These are phyloP conservation scores for Oligia latruncula DNA, from an alignment of 2,888 invertebrate genomes.

Conservation along the genomic window DNA sequence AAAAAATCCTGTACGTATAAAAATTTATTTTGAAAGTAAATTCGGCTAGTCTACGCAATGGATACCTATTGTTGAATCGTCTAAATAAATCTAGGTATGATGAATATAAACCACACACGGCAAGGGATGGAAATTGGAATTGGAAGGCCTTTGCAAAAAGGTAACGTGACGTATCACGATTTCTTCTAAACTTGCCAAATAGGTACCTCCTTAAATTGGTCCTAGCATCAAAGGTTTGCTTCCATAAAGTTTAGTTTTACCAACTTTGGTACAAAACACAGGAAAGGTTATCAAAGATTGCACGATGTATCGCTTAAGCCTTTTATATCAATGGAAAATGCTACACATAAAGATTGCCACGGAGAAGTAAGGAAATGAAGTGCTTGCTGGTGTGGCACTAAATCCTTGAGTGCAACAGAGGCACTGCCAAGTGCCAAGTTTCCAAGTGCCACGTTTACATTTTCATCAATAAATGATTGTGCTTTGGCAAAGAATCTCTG, in stretches of 20 bases:
- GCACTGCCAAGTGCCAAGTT: too few relatives aligned
- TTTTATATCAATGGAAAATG: constrained; percentile 19
- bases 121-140: neutral
- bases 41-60: neutral
- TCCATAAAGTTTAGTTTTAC: neutral
- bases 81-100: neutral
- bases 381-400: neutral
- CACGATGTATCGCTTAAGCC: constrained; percentile 35
- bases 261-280: neutral
- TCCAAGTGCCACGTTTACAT: neutral
- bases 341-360: neutral
- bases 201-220: neutral
- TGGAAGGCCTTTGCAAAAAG: neutral
- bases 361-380: neutral
- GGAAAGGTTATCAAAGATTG: constrained; percentile 20
- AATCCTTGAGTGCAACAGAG: neutral
- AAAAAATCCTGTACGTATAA: too few relatives aligned
- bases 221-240: neutral
- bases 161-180: neutral
- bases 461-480: neutral
- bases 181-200: neutral
- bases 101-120: neutral
- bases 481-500: neutral
- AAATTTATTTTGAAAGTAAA: too few relatives aligned
- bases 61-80: neutral